Base-by-base conservation (phyloP, 2,113 vertebrate species). In the Narcine bancroftii region DNA sequence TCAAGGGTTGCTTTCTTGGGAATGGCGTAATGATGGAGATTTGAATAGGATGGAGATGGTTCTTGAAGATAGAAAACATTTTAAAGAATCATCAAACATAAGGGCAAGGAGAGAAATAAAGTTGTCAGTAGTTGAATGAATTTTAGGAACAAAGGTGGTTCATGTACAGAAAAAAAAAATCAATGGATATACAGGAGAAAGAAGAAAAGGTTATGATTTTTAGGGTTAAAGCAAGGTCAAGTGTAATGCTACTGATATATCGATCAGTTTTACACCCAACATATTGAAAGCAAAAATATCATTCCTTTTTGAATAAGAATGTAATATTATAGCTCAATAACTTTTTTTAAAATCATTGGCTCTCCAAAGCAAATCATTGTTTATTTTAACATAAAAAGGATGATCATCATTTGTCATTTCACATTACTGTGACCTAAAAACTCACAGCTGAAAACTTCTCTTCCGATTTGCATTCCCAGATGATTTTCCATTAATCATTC, bases 361-460 rank as follows among this genome's bases (percentile, higher is more conserved):
- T 45, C 17, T 89, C n/a, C 39, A 91, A 69, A 2, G 65, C 89
- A 33, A 91, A 91, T 71, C 63, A 66, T 91, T 1, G 89, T 45
- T 91, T 91, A 91, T 91, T 91, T 69, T 91, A 69, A 66, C 89
- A 69, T 91, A 69, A 69, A 69, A 91, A 91, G 65, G 89, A 91
- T 69, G 65, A 47, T 91, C 24, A 45, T 69, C 63, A 42, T 69
- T 69, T 71, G 63, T 91, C 63, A 91, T 69, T 91, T 69, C 65
- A 91, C 65, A 91, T 91, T 91, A 91, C 66, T 91, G 89, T 69
- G 89, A 91, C 65, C 65, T 45, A 69, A 91, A 69, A 69, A 69
- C 89, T 89, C 39, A 69, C 65, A 91, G 65, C 89, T 91, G 89
- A 91, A 87, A 91, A 45, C 89, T 66, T 91, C 63, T 69, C 36